Evolutionary conservation across 2,797 vertebrate species (phyloP), one percentile per base, ranked within the genome.

Genomic region (Natrix natrix): DNA sequence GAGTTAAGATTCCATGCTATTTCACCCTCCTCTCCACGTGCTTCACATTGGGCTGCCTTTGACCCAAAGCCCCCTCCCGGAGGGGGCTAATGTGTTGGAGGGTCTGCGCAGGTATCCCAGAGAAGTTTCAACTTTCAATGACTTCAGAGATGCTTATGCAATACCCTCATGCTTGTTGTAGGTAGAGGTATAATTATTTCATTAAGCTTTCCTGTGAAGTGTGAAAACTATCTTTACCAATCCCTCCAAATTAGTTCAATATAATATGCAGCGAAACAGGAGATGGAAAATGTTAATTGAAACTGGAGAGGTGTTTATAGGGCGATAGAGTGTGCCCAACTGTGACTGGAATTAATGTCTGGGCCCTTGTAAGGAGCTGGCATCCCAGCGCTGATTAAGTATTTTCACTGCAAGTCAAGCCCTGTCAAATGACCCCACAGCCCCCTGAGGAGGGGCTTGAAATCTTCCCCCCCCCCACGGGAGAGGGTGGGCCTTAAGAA

Each of bases 201-300:
- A 98, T 98, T 98, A 98, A 96, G 97, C 97, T 98, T 98, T 97
- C 97, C 97, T 98, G 97, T 98, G 98, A 98, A 98, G 98, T 98
- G 98, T 98, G 98, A 98, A 98, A 98, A 98, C 97, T 98, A 97
- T 98, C 97, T 97, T 97, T 97, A 97, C 96, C 97, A 97, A 97
- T 97, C 97, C 97, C 96, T 97, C 97, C 97, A 98, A 98, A 98
- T 97, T 97, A 97, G 96, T 97, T 97, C 98, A 98, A 98, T 98
- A 97, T 97, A 98, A 97, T 97, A 98, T 97, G 97, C 97, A 94
- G 95, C 3, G 89, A 98, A 97, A 98, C 96, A 97, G 96, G 96
- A 97, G 97, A 97, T 97, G 97, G 97, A 95, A 96, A 96, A 98
- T 97, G 97, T 97, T 98, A 98, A 98, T 98, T 98, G 97, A 98